A percentile compares a stretch with the other conserved stretches of the same genome.
Evolutionary conservation across 1,140 invertebrate species (phyloP).

Genomic region (Pseudomyrmex flavicornis): DNA sequence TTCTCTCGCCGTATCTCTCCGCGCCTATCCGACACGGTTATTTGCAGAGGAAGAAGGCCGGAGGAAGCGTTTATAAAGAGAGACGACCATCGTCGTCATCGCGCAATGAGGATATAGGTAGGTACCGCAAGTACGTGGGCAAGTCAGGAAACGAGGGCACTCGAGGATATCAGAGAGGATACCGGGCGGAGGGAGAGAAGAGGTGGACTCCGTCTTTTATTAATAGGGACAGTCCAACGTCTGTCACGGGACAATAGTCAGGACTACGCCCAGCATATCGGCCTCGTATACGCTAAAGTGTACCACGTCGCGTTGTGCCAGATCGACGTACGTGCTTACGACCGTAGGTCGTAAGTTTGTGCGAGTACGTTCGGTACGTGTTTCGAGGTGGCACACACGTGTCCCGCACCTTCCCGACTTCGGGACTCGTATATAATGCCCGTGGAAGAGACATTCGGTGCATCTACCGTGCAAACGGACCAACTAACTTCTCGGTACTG

Average conservation of each 20-base stretch:
- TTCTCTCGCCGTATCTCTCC: constrained; percentile 67
- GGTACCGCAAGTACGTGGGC: constrained; percentile 73
- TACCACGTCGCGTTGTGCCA: constrained; percentile 34
- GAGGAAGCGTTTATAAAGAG: constrained; percentile 68
- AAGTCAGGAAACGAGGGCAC: constrained; percentile 82
- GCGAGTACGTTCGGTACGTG: constrained; percentile 68
- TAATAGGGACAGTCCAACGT: constrained; percentile 81
- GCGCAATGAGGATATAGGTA: constrained; percentile 61
- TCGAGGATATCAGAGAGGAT: constrained; percentile 77
- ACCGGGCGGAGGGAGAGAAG: constrained; percentile 31
- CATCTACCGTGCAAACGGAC: constrained; percentile 71
- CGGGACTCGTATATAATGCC: constrained; percentile 51
- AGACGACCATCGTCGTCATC: constrained; percentile 64
- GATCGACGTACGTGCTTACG: constrained; percentile 16
- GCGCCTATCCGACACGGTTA: constrained; percentile 73
- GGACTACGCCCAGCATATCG: constrained; percentile 74
- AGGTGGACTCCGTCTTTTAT: constrained; percentile 64
- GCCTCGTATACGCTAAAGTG: constrained; percentile 55
- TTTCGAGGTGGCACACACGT: constrained; percentile 65
- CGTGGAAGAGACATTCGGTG: constrained; percentile 68
- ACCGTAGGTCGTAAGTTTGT: constrained; percentile 49
- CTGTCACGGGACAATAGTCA: constrained; percentile 78
- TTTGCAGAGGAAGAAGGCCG: constrained; percentile 61
- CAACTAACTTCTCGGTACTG: constrained; percentile 64
- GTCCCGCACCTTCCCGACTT: constrained; percentile 58